Percentiles rank a stretch among this genome's conserved stretches.
Evolutionary conservation across 92 coral and sea anemone genomes (phyloP).

Genomic region (Porites rus): DNA sequence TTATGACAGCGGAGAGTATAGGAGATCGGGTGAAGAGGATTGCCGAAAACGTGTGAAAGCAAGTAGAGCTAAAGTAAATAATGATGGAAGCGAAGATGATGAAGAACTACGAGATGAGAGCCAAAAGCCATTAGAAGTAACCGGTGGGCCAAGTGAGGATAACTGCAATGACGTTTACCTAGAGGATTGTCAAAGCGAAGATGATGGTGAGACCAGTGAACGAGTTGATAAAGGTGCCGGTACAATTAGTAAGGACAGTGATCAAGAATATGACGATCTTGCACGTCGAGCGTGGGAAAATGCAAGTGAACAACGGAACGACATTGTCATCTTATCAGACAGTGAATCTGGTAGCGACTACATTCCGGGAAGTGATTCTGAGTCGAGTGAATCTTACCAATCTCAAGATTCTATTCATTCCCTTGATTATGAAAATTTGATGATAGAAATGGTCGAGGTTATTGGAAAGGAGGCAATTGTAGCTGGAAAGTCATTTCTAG

Average conservation of each 20-base stretch:
- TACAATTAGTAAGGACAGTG: background rate
- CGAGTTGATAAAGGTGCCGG: background rate
- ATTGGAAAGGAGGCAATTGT: slow-evolving; percentile 18
- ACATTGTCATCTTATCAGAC: background rate
- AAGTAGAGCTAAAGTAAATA: too few relatives aligned
- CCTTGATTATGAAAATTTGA: slow-evolving; percentile 26
- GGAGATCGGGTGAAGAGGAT: too few relatives aligned
- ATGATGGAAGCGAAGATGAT: too few relatives aligned
- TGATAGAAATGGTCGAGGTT: slow-evolving; percentile 29
- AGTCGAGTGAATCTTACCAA: slow-evolving; percentile 20
- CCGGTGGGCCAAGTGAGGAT: too few relatives aligned
- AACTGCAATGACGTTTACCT: too few relatives aligned
- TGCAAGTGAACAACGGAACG: too few relatives aligned
- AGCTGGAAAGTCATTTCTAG: slow-evolving; percentile 36
- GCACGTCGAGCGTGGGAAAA: too few relatives aligned
- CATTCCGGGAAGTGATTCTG: background rate
- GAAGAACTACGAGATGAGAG: too few relatives aligned
- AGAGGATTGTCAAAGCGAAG: too few relatives aligned
- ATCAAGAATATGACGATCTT: background rate
- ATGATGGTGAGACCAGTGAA: background rate
- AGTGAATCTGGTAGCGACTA: slow-evolving; percentile 13
- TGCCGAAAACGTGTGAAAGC: too few relatives aligned
- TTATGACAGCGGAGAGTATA: too few relatives aligned
- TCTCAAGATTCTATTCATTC: background rate
- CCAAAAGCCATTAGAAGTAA: too few relatives aligned